Evolutionary conservation across 2,113 vertebrate species (phyloP).

Genomic region (Canis aureus): DNA sequence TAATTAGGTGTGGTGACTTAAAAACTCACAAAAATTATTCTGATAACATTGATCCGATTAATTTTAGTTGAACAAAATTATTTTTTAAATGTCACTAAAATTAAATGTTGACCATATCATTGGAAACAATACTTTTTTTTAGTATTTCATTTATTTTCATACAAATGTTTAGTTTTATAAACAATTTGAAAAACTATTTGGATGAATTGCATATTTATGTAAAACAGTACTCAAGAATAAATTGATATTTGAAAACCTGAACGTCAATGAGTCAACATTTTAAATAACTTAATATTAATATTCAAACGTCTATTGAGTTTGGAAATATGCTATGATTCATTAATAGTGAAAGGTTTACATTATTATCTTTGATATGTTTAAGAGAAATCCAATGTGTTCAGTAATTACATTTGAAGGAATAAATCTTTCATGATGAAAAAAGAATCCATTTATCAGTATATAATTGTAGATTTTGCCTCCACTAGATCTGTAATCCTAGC

Average conservation of each 20-base stretch:
- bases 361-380: conserved; percentile 29
- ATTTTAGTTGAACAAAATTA: conserved; percentile 38
- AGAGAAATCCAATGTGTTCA: conserved; percentile 37
- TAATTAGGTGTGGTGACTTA: conserved; percentile 22
- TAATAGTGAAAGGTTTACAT: conserved; percentile 48
- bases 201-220: conserved; percentile 15
- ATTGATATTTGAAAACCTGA: conserved; percentile 21
- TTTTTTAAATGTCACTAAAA: conserved; percentile 28
- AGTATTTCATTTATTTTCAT: conserved; percentile 38
- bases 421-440: conserved; percentile 48
- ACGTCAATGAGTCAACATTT: conserved; percentile 26
- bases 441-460: conserved; percentile 29
- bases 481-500: background rate
- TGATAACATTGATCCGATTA: conserved; percentile 13
- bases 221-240: conserved; percentile 44
- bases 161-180: conserved; percentile 43
- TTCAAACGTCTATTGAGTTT: conserved; percentile 27
- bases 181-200: conserved; percentile 39
- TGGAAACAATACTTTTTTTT: background rate
- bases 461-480: conserved; percentile 45
- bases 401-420: conserved; percentile 42
- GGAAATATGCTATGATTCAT: conserved; percentile 37
- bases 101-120: conserved; percentile 19
- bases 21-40: conserved; percentile 50
- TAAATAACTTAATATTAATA: conserved; percentile 53